Conservation (phyloP, 2,113 vertebrate species). For the Trogon melanurus region DNA sequence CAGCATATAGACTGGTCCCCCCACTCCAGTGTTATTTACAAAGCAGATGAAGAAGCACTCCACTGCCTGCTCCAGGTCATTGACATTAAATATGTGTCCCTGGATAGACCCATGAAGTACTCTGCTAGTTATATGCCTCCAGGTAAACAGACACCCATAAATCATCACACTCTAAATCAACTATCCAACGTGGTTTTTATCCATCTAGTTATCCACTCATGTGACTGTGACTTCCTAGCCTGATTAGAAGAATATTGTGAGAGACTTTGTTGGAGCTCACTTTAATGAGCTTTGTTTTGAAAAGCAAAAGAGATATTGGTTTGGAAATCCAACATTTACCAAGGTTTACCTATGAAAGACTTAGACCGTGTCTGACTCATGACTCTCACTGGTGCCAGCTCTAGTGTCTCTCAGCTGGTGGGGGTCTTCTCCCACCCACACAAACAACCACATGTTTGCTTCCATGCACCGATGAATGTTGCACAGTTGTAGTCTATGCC, state of each 20-base stretch:
- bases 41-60: not conserved
- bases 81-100: not conserved
- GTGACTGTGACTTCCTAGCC: not conserved
- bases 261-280: not conserved
- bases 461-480: rapidly evolving
- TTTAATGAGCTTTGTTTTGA: not conserved
- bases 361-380: not conserved
- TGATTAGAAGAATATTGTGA: not conserved
- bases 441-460: not conserved
- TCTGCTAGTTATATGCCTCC: not conserved
- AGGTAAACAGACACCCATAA: not conserved
- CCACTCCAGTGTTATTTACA: not conserved
- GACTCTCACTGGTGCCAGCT: not conserved
- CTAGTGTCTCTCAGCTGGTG: not conserved
- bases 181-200: not conserved
- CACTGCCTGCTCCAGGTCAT: not conserved
- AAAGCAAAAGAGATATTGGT: not conserved
- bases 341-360: not conserved
- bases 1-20: not conserved
- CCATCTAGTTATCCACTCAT: not conserved
- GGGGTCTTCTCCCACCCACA: not conserved
- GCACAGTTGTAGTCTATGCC: not conserved
- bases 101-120: not conserved
- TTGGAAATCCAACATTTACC: not conserved
- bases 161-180: not conserved